Conservation (phyloP, 1,140 invertebrate genomes). For the Holcopasites calliopsidis region DNA sequence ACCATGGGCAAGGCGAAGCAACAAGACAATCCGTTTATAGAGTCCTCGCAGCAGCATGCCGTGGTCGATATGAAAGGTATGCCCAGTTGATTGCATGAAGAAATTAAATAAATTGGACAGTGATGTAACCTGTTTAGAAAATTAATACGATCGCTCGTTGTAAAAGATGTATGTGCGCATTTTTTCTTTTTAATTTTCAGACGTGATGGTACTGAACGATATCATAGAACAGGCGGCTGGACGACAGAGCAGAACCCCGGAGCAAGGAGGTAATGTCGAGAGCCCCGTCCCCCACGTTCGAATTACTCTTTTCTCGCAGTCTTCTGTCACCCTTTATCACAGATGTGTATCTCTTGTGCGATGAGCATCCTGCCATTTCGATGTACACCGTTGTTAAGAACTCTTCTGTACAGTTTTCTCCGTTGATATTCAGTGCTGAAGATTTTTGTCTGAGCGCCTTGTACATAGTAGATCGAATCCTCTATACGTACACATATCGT, state of each 20-base stretch:
- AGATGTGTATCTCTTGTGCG: conserved; percentile 46
- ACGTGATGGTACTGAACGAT: conserved; percentile 98
- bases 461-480: conserved; percentile 53
- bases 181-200: conserved; percentile 80
- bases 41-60: conserved; percentile 91
- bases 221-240: conserved; percentile 97
- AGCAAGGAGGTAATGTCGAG: conserved; percentile 89
- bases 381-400: conserved; percentile 42
- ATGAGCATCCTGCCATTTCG: conserved; percentile 41
- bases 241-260: conserved; percentile 89
- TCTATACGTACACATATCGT: neutral
- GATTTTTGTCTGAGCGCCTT: conserved; percentile 49
- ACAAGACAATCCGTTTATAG: conserved; percentile 94
- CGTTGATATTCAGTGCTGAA: conserved; percentile 42
- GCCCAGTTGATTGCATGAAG: too few relatives aligned
- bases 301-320: conserved; percentile 13
- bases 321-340: conserved; percentile 31
- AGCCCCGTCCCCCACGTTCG: neutral
- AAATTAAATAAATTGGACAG: too few relatives aligned
- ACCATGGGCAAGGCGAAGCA: conserved; percentile 91
- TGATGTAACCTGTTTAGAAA: too few relatives aligned
- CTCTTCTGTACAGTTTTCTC: conserved; percentile 22
- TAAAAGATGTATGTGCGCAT: too few relatives aligned
- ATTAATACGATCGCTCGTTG: too few relatives aligned
- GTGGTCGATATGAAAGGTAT: conserved; percentile 97